phyloP scores from a whole-genome alignment of 2,113 vertebrate species.

The Saccopteryx bilineata region DNA sequence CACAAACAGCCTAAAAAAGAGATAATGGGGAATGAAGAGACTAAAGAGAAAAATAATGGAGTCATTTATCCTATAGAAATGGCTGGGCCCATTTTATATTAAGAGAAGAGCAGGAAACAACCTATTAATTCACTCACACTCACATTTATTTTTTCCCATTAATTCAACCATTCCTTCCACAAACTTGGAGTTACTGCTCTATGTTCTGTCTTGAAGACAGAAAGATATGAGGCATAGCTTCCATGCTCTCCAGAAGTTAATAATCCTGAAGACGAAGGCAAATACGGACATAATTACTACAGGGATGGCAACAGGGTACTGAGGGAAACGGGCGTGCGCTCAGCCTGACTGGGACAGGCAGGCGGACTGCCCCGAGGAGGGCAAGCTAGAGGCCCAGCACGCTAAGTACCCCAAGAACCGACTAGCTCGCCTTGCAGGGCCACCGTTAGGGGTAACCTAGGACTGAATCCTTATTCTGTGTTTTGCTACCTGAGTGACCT shows the following conservation, averaged over 20 bases:
- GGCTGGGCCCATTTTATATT: background rate
- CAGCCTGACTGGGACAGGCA: background rate
- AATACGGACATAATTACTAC: background rate
- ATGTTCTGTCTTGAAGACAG: background rate
- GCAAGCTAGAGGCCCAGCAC: background rate
- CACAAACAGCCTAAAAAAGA: background rate
- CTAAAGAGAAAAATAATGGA: background rate
- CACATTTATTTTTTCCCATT: background rate
- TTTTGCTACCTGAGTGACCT: background rate
- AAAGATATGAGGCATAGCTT: background rate
- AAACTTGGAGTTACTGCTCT: background rate
- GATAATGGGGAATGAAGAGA: background rate
- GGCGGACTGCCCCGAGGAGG: background rate
- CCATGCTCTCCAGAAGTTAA: background rate
- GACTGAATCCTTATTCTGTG: background rate
- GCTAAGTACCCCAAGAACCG: background rate
- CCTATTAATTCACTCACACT: background rate
- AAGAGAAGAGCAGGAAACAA: background rate
- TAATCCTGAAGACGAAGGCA: background rate
- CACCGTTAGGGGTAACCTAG: background rate
- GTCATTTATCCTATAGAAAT: background rate
- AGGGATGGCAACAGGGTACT: background rate
- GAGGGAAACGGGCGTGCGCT: background rate
- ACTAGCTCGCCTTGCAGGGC: background rate
- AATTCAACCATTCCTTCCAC: slow-evolving; percentile 15